Evolutionary conservation across 2,797 vertebrate species (phyloP), one percentile per base, ranked within the genome.

Genomic region (Dendrocincla fuliginosa): DNA sequence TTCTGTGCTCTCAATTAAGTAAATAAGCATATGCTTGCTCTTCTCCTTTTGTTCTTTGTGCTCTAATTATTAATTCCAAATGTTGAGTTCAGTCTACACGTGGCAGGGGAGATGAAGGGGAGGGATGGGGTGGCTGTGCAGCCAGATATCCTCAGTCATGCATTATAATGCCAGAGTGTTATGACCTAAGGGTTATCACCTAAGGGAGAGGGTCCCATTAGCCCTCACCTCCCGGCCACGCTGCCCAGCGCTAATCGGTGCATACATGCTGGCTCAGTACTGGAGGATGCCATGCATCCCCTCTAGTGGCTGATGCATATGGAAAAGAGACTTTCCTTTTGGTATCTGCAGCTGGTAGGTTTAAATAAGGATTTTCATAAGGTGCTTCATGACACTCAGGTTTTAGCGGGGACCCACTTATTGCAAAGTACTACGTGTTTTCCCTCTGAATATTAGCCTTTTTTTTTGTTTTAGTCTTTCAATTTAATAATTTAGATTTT

Each of bases 31-130:
- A 67, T 70, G 70, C 52, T 90, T 74, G 56, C 67, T 85, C 39
- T 49, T 82, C 61, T 70, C n/a, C 27, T 94, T 90, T 83, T 74
- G 77, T 74, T 74, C 74, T 90, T 77, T 75, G 53, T 46, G 35
- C 69, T 59, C 57, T 95, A 42, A 10, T 87, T 94, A 70, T 87
- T 86, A 81, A 90, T 90, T 93, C 82, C 68, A 68, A 92, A 70
- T 44, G 35, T n/a, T 68, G 57, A 93, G 55, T 84, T 56, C 22
- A 17, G 32, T 27, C 42, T 79, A 2, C 16, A 6, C 2, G 2
- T 61, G 47, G n/a, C 61, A 71, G 41, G 44, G 56, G 56, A 73
- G 56, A 19, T 2, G 6, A 16, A 64, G 56, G n/a, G 46, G 19
- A 93, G 52, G 20, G 19, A 35, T 30, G 32, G 33, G 18, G 27